Conservation (phyloP, 2,888 invertebrate genomes). For the Drosophila merina region DNA sequence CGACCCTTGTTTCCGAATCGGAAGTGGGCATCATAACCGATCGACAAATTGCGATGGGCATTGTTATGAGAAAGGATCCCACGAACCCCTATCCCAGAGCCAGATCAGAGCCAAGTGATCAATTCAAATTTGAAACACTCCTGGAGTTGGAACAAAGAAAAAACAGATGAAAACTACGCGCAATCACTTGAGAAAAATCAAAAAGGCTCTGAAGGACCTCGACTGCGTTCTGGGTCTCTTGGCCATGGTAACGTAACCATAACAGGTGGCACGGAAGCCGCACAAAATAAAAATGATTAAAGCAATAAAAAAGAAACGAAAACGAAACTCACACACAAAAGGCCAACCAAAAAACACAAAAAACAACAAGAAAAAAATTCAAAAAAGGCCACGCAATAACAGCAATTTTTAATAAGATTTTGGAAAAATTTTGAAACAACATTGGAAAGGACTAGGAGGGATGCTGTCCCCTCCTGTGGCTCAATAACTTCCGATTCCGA, state of each 20-base stretch:
- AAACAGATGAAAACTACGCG: slow-evolving; percentile 76
- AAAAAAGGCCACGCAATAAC: slow-evolving; percentile 61
- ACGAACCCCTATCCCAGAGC: slow-evolving; percentile 67
- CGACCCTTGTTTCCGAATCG: slow-evolving; percentile 53
- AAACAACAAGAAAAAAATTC: slow-evolving; percentile 53
- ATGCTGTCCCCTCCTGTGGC: slow-evolving; percentile 37
- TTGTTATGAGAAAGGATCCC: slow-evolving; percentile 65
- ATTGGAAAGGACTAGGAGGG: slow-evolving; percentile 46
- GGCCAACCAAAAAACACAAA: slow-evolving; percentile 48
- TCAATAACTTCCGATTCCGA: slow-evolving; percentile 69
- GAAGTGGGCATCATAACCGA: slow-evolving; percentile 76
- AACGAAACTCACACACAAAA: slow-evolving; percentile 55
- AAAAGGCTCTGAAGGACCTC: slow-evolving; percentile 68
- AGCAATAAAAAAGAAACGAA: slow-evolving; percentile 65
- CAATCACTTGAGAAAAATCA: slow-evolving; percentile 82
- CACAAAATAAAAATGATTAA: slow-evolving; percentile 81
- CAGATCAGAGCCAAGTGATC: slow-evolving; percentile 70
- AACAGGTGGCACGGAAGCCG: slow-evolving; percentile 83
- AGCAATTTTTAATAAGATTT: slow-evolving; percentile 81
- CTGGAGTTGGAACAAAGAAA: slow-evolving; percentile 57
- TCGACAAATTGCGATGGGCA: slow-evolving; percentile 80
- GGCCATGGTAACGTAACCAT: slow-evolving; percentile 41
- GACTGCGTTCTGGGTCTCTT: slow-evolving; percentile 29
- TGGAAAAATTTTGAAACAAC: slow-evolving; percentile 56
- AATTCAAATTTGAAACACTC: slow-evolving; percentile 79